phyloP scores from a whole-genome alignment of 2,113 vertebrate species.

The Pterocles burchelli region DNA sequence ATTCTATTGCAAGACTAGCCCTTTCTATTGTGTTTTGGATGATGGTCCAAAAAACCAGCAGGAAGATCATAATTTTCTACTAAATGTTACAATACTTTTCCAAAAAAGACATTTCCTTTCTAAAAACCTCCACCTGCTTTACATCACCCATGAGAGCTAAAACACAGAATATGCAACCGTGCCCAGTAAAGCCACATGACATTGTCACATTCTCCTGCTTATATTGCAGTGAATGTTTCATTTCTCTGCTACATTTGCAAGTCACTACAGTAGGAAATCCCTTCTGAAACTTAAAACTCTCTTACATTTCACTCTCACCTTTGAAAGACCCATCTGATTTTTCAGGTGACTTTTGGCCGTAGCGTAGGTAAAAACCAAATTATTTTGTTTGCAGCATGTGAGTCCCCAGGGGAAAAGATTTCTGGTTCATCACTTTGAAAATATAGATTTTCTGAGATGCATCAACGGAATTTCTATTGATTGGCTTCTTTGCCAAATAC shows the following conservation, averaged over 20 bases:
- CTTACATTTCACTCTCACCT: background rate
- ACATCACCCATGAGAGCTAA: background rate
- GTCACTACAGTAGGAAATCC: background rate
- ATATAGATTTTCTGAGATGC: conserved; percentile 18
- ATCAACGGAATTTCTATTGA: conserved; percentile 16
- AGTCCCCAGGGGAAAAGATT: background rate
- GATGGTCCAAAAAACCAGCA: background rate
- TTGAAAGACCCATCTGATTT: background rate
- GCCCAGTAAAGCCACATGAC: background rate
- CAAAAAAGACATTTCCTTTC: background rate
- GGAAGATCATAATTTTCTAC: background rate
- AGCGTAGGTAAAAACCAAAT: background rate
- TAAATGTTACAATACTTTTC: background rate
- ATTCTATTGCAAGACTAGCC: background rate
- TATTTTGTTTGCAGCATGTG: background rate
- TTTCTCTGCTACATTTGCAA: conserved; percentile 6
- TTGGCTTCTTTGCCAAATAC: conserved; percentile 7
- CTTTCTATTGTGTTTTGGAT: conserved; percentile 18
- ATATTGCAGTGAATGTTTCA: background rate
- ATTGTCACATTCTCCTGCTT: background rate
- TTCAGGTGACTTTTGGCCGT: background rate
- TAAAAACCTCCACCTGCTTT: background rate
- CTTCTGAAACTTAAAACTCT: background rate
- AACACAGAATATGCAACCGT: background rate
- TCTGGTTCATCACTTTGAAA: conserved; percentile 24